Percentiles rank a stretch among this genome's conserved stretches.
phyloP scores from a whole-genome alignment of 2,888 invertebrate species.

The Agrenia bidenticulata region DNA sequence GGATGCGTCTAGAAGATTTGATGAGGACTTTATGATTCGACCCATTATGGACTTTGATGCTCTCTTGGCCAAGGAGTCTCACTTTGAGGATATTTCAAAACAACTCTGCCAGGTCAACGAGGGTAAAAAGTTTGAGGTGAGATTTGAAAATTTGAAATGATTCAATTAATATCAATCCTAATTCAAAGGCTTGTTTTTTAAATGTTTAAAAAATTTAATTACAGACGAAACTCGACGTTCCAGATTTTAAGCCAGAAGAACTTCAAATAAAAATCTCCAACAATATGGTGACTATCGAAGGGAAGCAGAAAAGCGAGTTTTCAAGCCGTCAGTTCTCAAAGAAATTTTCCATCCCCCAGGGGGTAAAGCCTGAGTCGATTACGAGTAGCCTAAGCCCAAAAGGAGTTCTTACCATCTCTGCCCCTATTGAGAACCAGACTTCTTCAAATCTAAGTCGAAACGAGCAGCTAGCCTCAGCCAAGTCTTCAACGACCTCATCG shows the following conservation, averaged over 20 bases:
- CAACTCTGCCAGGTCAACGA: conserved; percentile 2
- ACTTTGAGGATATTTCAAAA: conserved; percentile 13
- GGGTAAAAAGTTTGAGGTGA: conserved; percentile 11
- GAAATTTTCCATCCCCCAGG: conserved; percentile 65
- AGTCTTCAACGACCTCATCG: background rate
- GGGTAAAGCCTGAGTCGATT: conserved; percentile 71
- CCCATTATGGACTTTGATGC: conserved; percentile 8
- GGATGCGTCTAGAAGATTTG: background rate
- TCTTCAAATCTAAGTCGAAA: background rate
- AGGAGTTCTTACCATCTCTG: conserved; percentile 35
- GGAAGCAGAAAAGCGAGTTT: conserved; percentile 70
- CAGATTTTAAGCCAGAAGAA: conserved; percentile 70
- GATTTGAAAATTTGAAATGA: background rate
- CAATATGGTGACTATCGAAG: conserved; percentile 68
- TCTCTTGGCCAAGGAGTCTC: background rate
- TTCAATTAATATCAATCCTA: background rate
- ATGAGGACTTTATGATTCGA: conserved; percentile 8
- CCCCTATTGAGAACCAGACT: conserved; percentile 18
- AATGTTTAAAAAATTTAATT: background rate
- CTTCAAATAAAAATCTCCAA: conserved; percentile 72
- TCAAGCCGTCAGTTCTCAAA: conserved; percentile 15
- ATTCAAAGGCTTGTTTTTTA: too few relatives aligned
- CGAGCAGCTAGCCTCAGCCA: background rate
- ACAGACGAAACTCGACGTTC: conserved; percentile 61
- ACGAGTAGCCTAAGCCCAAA: conserved; percentile 60